Evolutionary conservation across 2,113 vertebrate species (phyloP), one percentile per base, ranked within the genome.

Genomic region (Perca flavescens): DNA sequence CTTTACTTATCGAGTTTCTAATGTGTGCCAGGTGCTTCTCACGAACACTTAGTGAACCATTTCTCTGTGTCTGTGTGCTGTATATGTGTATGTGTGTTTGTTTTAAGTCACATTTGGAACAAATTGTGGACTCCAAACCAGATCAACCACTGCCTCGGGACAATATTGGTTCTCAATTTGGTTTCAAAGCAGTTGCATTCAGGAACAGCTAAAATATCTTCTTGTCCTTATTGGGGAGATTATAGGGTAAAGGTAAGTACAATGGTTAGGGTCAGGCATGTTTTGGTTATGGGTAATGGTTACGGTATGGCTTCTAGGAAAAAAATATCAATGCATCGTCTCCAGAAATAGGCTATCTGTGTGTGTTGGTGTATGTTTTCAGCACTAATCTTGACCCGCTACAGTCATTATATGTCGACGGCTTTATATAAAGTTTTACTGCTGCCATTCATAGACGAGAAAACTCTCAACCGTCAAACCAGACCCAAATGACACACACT

Each of bases 1-100:
- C 95, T 95, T 95, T 94, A 93, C 93, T 94, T 95, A 94, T 93
- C 93, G 91, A 91, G 92, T 93, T 95, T 94, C 92, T 95, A 95
- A 95, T 96, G 91, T 90, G 88, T 82, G 90, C 95, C 94, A 95
- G 93, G 93, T 95, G 95, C 86, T 83, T 83, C 84, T 76, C 75
- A 63, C 25, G 74, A 80, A 70, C 84, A 83, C 89, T 80, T 70
- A 67, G 65, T 46, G 60, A 75, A 73, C 62, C 77, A 16, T 79
- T 81, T 75, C 62, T 47, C 56, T 11, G 3, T 57, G 61, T 76
- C 69, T 87, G 76, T 77, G 43, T 75, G 54, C 68, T 84, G 80
- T 65, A 22, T 79, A 61, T 86, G 82, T 87, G 73, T 86, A 46
- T 66, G 17, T 67, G 66, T 70, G 50, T 85, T 89, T 80, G 56